Percentiles rank a stretch among this genome's conserved stretches.
Evolutionary conservation across 2,113 vertebrate genomes (phyloP).

Genomic region (Ondatra zibethicus): DNA sequence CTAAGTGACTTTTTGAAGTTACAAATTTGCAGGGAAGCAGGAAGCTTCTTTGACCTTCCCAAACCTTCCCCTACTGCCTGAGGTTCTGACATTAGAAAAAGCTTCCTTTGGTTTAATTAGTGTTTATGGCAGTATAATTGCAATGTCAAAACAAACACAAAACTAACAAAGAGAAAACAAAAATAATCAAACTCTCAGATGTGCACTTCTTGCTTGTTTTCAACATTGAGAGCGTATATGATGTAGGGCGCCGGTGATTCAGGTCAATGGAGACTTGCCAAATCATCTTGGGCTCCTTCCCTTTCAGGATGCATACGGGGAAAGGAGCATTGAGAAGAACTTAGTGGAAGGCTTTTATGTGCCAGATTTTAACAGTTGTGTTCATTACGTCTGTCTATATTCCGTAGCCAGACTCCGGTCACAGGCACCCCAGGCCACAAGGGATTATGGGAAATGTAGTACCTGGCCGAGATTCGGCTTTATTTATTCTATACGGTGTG

Average conservation of each 20-base stretch:
- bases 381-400: neutral
- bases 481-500: neutral
- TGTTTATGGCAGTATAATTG: neutral
- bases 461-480: neutral
- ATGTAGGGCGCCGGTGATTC: neutral
- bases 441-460: neutral
- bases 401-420: neutral
- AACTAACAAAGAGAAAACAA: neutral
- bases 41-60: neutral
- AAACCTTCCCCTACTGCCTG: neutral
- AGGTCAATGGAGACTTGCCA: neutral
- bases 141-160: neutral
- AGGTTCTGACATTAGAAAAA: constrained; percentile 1
- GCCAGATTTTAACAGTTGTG: neutral
- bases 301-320: neutral
- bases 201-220: neutral
- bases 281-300: neutral
- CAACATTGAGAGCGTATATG: neutral
- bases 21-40: neutral
- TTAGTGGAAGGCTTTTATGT: neutral
- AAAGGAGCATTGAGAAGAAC: neutral
- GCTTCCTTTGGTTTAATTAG: constrained; percentile 24
- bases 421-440: neutral
- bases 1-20: neutral
- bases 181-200: neutral